Percentiles rank a stretch among this genome's conserved stretches.
Evolutionary conservation across 1,140 invertebrate species (phyloP).

Genomic region (Halictus rubicundus): DNA sequence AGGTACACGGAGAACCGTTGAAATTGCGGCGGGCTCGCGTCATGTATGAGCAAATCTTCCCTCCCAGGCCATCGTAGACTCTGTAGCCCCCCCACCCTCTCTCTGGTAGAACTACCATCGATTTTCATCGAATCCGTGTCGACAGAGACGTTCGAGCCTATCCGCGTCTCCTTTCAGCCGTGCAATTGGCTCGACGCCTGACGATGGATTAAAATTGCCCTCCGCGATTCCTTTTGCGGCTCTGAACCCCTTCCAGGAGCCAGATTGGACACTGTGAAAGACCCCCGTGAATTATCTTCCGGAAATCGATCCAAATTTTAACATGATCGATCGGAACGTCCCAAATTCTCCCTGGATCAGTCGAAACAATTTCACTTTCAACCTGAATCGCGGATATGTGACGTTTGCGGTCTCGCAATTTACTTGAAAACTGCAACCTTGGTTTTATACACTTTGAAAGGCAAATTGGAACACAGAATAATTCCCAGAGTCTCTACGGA

Average conservation of each 20-base stretch:
- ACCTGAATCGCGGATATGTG: too few relatives aligned
- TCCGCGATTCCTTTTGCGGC: not conserved
- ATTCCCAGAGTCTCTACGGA: too few relatives aligned
- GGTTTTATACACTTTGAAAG: too few relatives aligned
- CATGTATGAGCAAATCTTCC: conserved; percentile 37
- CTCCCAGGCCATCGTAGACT: too few relatives aligned
- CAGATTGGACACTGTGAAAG: conserved; percentile 37
- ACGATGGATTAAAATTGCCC: conserved; percentile 59
- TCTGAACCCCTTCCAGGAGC: not conserved
- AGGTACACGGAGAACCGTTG: not conserved
- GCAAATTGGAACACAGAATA: too few relatives aligned
- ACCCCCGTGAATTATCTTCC: conserved; percentile 46
- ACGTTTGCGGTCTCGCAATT: too few relatives aligned
- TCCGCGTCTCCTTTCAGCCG: conserved; percentile 45
- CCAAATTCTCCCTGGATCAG: too few relatives aligned
- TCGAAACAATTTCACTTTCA: too few relatives aligned
- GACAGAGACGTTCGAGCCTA: conserved; percentile 48
- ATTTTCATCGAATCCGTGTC: conserved; percentile 51
- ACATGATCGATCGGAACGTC: too few relatives aligned
- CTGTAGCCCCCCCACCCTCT: too few relatives aligned
- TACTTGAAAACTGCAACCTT: too few relatives aligned
- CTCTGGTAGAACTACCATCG: conserved; percentile 34
- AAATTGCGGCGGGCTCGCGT: conserved; percentile 50
- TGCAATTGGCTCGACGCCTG: conserved; percentile 57
- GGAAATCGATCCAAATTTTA: not conserved